Conservation (phyloP, 1,140 invertebrate genomes). For the Thalassaphorura encarpata region DNA sequence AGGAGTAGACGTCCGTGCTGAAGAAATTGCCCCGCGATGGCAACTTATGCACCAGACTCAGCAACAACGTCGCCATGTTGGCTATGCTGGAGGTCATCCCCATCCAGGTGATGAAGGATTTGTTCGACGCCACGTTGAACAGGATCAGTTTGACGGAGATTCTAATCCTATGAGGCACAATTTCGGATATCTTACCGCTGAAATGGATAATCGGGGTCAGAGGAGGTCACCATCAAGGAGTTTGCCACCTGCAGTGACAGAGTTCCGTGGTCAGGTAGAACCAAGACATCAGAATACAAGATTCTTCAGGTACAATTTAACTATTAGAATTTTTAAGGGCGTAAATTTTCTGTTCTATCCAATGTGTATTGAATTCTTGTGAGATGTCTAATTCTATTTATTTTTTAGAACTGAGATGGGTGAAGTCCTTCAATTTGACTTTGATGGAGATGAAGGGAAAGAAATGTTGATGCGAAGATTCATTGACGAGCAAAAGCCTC, state of each 20-base stretch:
- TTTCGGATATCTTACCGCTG: constrained; percentile 2
- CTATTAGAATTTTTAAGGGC: background rate
- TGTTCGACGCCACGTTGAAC: background rate
- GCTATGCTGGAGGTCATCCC: constrained; percentile 11
- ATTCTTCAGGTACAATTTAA: background rate
- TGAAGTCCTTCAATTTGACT: constrained; percentile 29
- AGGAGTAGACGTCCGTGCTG: constrained; percentile 9
- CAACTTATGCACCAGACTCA: constrained; percentile 9
- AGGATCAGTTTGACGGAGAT: background rate
- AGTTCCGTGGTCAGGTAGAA: too few species aligned
- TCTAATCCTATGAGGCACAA: constrained; percentile 2
- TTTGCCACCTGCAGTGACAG: too few species aligned
- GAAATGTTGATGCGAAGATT: constrained; percentile 30
- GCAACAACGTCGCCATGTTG: background rate
- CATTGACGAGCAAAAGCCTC: constrained; percentile 24
- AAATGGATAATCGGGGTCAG: background rate
- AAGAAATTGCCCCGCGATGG: constrained; percentile 26
- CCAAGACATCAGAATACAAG: background rate
- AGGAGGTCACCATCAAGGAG: background rate
- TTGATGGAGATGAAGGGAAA: constrained; percentile 30
- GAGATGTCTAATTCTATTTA: constrained; percentile 3
- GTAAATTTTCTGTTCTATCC: background rate
- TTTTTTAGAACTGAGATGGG: constrained; percentile 26
- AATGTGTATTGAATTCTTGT: too few species aligned
- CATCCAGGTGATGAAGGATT: constrained; percentile 15